Base-by-base conservation (phyloP, 1,140 invertebrate genomes). In the Spodoptera litura region DNA sequence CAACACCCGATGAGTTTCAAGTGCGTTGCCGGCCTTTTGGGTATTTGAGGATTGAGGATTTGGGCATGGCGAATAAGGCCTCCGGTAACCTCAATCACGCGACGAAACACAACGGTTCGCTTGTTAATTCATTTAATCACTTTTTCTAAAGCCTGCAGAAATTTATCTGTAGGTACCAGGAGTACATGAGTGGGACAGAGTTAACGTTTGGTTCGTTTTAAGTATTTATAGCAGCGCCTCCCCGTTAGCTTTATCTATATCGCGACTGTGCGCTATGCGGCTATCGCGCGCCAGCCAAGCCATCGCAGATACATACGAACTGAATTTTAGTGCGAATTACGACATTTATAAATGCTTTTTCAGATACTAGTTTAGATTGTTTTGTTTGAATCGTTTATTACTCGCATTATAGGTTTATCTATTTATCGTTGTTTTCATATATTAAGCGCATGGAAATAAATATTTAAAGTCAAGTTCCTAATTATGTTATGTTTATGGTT, bases 191-290 rank as follows among this genome's bases (percentile, higher is more conserved):
- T 81, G 81, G 81, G 89, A 91, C 84, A 84, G 86, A 88, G 78
- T 72, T 79, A 83, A 81, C 83, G 84, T 88, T 89, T 85, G 68
- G 80, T 83, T 89, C 86, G 83, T 87, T 90, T 89, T 89, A 82
- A 44, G 89, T 77, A 88, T 93, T 91, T 91, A 91, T 90, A 90
- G 88, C 87, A 89, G 85, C 88, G 83, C 88, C 90, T 92, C 90
- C 90, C 89, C 87, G 89, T 92, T 92, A 91, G 85, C 82, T 86
- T 91, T 91, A 93, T 93, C 91, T 89, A 82, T 85, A 92, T 91
- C 90, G 82, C 49, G 27, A 78, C 81, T 80, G 91, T 92, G 89
- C 91, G 88, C 88, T 93, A 92, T 93, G 90, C 90, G 85, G 86
- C 87, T 91, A 91, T 91, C 89, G 81, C 74, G 78, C 73, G 78